Evolutionary conservation across 1,140 invertebrate genomes (phyloP).

Genomic region (Chionoecetes opilio): DNA sequence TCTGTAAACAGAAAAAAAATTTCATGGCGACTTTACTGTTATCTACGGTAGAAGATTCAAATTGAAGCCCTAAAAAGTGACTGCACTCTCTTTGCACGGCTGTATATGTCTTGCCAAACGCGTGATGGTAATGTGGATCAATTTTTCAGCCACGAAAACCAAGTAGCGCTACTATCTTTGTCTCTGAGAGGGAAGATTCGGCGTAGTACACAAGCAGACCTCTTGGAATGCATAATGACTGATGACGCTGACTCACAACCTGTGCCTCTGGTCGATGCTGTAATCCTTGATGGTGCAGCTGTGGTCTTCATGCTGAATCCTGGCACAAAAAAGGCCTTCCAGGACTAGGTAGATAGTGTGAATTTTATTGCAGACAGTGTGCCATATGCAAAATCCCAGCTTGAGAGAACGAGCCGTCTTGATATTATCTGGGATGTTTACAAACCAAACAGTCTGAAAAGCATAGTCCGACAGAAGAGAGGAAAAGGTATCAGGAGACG

Average conservation of each 20-base stretch:
- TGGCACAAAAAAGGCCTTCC: background rate
- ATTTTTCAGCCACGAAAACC: conserved; percentile 45
- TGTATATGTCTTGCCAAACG: conserved; percentile 39
- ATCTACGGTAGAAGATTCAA: too few relatives aligned
- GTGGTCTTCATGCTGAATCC: conserved; percentile 1
- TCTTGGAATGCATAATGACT: background rate
- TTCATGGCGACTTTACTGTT: too few relatives aligned
- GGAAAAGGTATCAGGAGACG: conserved; percentile 37
- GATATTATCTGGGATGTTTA: conserved; percentile 75
- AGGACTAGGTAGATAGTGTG: conserved; percentile 11
- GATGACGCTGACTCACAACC: background rate
- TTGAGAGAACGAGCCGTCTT: conserved; percentile 32
- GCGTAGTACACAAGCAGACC: conserved; percentile 19
- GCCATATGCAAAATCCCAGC: conserved; percentile 23
- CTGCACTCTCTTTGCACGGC: conserved; percentile 19
- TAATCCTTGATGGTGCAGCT: conserved; percentile 27
- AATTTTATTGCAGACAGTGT: too few relatives aligned
- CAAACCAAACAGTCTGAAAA: conserved; percentile 61
- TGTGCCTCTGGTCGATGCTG: conserved; percentile 31
- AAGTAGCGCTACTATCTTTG: background rate
- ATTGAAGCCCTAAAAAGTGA: conserved; percentile 22
- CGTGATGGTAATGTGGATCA: conserved; percentile 34
- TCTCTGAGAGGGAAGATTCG: background rate
- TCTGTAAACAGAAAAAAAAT: too few relatives aligned
- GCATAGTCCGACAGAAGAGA: conserved; percentile 48